Percentiles rank a stretch among this genome's conserved stretches.
Evolutionary conservation across 2,113 vertebrate species (phyloP).

Genomic region (Neofelis nebulosa): DNA sequence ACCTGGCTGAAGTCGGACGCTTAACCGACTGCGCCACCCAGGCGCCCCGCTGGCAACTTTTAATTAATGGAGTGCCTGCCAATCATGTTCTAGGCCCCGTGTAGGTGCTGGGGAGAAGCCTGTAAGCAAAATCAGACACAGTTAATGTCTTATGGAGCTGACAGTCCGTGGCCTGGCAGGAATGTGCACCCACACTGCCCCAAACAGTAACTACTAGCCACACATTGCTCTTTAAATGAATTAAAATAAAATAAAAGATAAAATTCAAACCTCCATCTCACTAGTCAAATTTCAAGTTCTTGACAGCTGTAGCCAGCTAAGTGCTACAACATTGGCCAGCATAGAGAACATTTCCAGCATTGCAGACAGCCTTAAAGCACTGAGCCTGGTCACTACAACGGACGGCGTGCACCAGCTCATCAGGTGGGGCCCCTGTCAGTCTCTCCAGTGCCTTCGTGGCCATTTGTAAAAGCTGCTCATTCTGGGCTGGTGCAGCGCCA

Average conservation of each 20-base stretch:
- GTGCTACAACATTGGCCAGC: background rate
- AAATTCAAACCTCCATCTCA: background rate
- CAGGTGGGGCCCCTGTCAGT: background rate
- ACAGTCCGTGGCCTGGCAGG: background rate
- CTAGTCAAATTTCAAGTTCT: background rate
- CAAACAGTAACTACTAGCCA: background rate
- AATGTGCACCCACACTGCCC: background rate
- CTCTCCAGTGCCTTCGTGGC: background rate
- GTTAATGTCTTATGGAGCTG: background rate
- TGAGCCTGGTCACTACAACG: background rate
- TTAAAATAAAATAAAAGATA: background rate
- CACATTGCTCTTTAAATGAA: background rate
- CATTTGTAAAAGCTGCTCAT: background rate
- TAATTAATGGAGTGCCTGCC: background rate
- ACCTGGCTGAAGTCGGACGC: too few relatives aligned
- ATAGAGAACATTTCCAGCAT: background rate
- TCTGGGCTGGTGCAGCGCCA: background rate
- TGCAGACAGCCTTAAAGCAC: background rate
- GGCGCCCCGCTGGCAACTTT: constrained; percentile 25
- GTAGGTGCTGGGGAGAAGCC: background rate
- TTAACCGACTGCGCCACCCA: too few relatives aligned
- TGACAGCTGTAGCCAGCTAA: background rate
- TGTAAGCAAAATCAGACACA: background rate
- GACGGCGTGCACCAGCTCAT: background rate
- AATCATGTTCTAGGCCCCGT: background rate